A percentile compares a stretch with the other conserved stretches of the same genome.
Conservation (phyloP, 2,797 vertebrate genomes). For the Hyperoplus immaculatus region DNA sequence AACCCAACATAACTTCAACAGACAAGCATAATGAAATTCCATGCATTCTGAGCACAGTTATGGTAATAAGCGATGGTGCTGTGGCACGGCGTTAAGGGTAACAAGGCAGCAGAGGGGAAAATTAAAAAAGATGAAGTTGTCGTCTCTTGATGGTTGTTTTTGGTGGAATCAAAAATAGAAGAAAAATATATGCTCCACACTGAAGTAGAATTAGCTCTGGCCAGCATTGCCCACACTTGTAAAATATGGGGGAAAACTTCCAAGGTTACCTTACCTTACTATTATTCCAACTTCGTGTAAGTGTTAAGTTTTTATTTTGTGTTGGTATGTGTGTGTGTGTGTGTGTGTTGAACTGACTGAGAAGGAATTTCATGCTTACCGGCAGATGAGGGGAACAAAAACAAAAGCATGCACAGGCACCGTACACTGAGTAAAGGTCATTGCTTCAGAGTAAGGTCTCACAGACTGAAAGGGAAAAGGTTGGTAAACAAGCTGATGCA, state of each 20-base stretch:
- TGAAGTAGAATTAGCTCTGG: constrained; percentile 10
- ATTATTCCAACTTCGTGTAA: constrained; percentile 16
- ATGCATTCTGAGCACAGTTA: constrained; percentile 73
- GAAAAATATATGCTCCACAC: constrained; percentile 10
- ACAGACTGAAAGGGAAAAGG: constrained; percentile 43
- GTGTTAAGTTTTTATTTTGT: constrained; percentile 17
- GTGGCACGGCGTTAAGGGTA: constrained; percentile 62
- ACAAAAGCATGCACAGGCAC: constrained; percentile 25
- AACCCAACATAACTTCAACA: constrained; percentile 81
- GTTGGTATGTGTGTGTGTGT: constrained; percentile 9
- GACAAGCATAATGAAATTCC: constrained; percentile 84
- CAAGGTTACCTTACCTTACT: constrained; percentile 57
- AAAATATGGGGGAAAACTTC: constrained; percentile 36
- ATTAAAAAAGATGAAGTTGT: constrained; percentile 81
- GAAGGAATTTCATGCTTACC: constrained; percentile 41
- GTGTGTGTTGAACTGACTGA: constrained; percentile 24
- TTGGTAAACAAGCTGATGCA: constrained; percentile 70
- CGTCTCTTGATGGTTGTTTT: constrained; percentile 60
- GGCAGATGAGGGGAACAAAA: constrained; percentile 27
- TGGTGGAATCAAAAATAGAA: neutral
- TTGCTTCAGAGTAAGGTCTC: constrained; percentile 54
- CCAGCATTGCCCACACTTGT: constrained; percentile 16
- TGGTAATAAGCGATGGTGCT: constrained; percentile 77
- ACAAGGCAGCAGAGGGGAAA: constrained; percentile 82
- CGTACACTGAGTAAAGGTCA: constrained; percentile 65